Conservation (phyloP, 2,113 vertebrate species). For the Saccopteryx leptura region DNA sequence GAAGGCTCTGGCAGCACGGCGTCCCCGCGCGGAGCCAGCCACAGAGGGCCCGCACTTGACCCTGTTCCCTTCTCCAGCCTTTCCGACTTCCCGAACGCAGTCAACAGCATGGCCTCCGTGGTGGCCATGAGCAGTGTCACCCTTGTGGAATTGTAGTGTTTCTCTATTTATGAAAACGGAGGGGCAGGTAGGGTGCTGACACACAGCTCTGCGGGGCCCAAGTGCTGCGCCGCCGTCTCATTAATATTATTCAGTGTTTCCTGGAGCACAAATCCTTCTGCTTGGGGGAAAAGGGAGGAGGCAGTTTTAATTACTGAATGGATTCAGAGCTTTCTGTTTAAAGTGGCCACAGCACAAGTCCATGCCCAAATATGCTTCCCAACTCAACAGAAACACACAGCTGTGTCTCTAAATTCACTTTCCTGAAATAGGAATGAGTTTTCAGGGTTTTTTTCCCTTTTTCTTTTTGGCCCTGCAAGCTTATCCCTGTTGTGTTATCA, state of each 20-base stretch:
- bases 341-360: neutral
- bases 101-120: neutral
- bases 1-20: neutral
- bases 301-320: neutral
- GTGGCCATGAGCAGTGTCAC: neutral
- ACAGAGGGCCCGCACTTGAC: neutral
- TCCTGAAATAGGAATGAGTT: neutral
- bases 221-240: neutral
- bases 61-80: neutral
- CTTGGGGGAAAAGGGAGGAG: neutral
- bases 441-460: neutral
- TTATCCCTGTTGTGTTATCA: neutral
- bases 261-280: neutral
- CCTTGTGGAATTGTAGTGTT: neutral
- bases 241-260: neutral
- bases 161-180: neutral
- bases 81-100: neutral
- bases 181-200: neutral
- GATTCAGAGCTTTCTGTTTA: neutral
- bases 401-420: neutral
- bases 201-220: neutral
- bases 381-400: neutral
- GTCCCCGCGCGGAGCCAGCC: slow-evolving; percentile 4
- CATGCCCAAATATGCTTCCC: neutral
- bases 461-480: neutral